A percentile compares a stretch with the other conserved stretches of the same genome.
phyloP scores from a whole-genome alignment of 2,888 invertebrate species.

The Apamea crenata region DNA sequence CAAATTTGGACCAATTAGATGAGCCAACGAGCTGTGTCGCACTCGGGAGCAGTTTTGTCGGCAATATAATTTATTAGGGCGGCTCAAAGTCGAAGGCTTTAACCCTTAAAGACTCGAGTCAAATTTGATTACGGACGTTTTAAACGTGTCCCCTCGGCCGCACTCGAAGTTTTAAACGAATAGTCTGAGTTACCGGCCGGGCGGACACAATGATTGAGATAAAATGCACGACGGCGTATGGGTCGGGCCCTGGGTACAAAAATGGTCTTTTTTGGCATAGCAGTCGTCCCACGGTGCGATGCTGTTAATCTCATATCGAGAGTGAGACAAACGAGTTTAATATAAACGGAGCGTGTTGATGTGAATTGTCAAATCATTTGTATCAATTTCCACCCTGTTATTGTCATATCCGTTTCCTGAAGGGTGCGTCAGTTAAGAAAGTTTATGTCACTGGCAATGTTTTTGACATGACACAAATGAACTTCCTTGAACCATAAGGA shows the following conservation, averaged over 20 bases:
- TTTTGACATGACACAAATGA: slow-evolving; percentile 28
- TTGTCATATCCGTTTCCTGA: slow-evolving; percentile 73
- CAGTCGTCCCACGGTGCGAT: slow-evolving; percentile 29
- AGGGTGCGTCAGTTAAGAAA: slow-evolving; percentile 62
- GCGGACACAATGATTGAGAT: slow-evolving; percentile 67
- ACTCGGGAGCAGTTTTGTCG: slow-evolving; percentile 89
- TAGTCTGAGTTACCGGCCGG: slow-evolving; percentile 74
- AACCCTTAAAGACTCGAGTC: slow-evolving; percentile 90
- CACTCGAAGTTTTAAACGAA: slow-evolving; percentile 85
- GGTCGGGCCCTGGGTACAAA: slow-evolving; percentile 17
- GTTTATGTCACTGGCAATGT: slow-evolving; percentile 50
- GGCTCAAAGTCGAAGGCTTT: slow-evolving; percentile 88
- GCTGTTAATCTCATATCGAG: slow-evolving; percentile 62
- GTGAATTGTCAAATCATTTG: slow-evolving; percentile 81
- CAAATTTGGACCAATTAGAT: slow-evolving; percentile 90
- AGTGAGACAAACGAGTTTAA: slow-evolving; percentile 73
- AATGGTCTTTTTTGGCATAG: slow-evolving; percentile 42
- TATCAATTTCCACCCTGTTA: slow-evolving; percentile 76
- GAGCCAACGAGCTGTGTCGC: slow-evolving; percentile 90
- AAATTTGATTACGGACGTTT: slow-evolving; percentile 89
- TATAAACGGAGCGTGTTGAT: slow-evolving; percentile 56
- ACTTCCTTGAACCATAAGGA: slow-evolving; percentile 7
- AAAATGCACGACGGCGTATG: slow-evolving; percentile 40
- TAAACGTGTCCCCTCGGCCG: slow-evolving; percentile 85
- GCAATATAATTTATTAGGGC: slow-evolving; percentile 90